A percentile compares a stretch with the other conserved stretches of the same genome.
phyloP scores from a whole-genome alignment of 2,888 invertebrate genomes.

The Cryptus armator region DNA sequence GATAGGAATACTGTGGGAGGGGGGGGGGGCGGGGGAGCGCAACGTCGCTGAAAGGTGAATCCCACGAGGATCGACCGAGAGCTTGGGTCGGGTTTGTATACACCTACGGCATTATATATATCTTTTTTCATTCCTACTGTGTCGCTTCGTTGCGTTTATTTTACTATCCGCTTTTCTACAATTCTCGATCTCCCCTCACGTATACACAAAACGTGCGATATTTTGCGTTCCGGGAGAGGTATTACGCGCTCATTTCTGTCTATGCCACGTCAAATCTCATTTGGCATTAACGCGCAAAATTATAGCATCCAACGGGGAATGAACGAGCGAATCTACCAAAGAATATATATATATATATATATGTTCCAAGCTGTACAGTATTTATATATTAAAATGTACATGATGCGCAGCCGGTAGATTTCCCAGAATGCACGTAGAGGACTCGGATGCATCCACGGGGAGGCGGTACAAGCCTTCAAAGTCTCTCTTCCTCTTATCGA shows the following conservation, averaged over 20 bases:
- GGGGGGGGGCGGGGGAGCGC: not conserved
- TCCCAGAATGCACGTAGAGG: slow-evolving; percentile 40
- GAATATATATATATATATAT: slow-evolving; percentile 13
- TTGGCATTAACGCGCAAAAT: slow-evolving; percentile 60
- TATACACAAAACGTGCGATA: slow-evolving; percentile 19
- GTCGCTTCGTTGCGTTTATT: slow-evolving; percentile 43
- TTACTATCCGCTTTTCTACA: slow-evolving; percentile 55
- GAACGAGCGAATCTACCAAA: slow-evolving; percentile 17
- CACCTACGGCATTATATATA: slow-evolving; percentile 37
- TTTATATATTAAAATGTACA: slow-evolving; percentile 31
- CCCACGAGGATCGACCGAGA: slow-evolving; percentile 58
- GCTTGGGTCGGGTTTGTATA: slow-evolving; percentile 5
- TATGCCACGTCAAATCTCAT: slow-evolving; percentile 58
- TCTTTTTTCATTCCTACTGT: slow-evolving; percentile 25
- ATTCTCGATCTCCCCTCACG: slow-evolving; percentile 37
- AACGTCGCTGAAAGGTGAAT: slow-evolving; percentile 55
- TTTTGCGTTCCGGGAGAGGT: slow-evolving; percentile 30
- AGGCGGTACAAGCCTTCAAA: slow-evolving; percentile 30
- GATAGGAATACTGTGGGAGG: not conserved
- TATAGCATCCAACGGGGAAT: slow-evolving; percentile 35
- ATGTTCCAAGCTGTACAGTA: not conserved
- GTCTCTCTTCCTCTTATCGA: slow-evolving; percentile 35
- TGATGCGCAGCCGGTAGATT: slow-evolving; percentile 31
- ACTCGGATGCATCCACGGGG: slow-evolving; percentile 35
- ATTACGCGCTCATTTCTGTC: slow-evolving; percentile 42